These are phyloP conservation scores for Eristalis tenax DNA, from an alignment of 2,888 invertebrate genomes.

Conservation along the genomic window DNA sequence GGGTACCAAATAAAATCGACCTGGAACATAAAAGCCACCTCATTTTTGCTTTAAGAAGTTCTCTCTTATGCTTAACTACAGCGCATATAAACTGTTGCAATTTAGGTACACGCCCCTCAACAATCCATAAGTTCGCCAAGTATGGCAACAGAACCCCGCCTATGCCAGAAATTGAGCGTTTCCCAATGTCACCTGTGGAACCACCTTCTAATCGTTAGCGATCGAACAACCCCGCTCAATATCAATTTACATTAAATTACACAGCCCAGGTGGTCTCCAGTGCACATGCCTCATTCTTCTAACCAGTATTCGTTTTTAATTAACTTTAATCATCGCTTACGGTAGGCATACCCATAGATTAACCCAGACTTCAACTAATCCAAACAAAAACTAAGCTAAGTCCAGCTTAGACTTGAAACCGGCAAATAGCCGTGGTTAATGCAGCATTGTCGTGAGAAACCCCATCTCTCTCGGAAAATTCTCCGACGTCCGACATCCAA, in stretches of 20 bases:
- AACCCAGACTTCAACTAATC: not conserved
- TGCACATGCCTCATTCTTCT: not conserved
- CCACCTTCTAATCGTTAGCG: not conserved
- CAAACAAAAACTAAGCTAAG: constrained; percentile 31
- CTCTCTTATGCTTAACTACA: too few relatives aligned
- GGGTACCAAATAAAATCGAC: too few relatives aligned
- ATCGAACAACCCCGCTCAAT: not conserved
- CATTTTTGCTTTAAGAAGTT: too few relatives aligned
- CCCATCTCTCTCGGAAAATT: not conserved
- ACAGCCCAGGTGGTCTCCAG: not conserved
- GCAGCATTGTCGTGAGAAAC: constrained; percentile 28
- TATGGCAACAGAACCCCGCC: not conserved
- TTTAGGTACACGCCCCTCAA: not conserved
- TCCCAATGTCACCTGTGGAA: not conserved
- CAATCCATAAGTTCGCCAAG: not conserved
- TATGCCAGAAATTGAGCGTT: not conserved
- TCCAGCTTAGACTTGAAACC: constrained; percentile 23
- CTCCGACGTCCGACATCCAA: not conserved
- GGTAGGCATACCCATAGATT: not conserved
- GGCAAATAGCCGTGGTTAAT: constrained; percentile 27
- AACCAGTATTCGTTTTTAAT: not conserved
- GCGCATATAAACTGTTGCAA: too few relatives aligned
- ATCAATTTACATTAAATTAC: too few relatives aligned
- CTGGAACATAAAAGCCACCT: too few relatives aligned
- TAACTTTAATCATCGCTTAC: not conserved